A percentile compares a stretch with the other conserved stretches of the same genome.
Conservation (phyloP, 2,888 invertebrate species). For the Arge pagana region DNA sequence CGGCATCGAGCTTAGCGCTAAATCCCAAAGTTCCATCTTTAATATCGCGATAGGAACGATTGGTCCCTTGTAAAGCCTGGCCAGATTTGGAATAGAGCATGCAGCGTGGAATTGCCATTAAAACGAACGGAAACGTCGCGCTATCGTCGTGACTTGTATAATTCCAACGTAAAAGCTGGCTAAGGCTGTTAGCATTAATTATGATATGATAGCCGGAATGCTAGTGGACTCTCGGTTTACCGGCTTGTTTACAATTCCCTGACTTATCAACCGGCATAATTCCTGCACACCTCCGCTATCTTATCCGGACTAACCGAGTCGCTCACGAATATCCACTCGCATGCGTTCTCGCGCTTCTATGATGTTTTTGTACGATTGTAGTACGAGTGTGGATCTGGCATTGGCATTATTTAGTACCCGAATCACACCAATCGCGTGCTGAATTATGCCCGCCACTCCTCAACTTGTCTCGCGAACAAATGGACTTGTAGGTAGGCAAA, state of each 20-base stretch:
- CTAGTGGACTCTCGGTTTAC: constrained; percentile 29
- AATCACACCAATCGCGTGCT: no score
- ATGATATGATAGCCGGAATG: constrained; percentile 37
- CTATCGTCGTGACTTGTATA: constrained; percentile 40
- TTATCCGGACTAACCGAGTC: constrained; percentile 33
- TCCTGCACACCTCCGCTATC: constrained; percentile 40
- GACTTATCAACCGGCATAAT: constrained; percentile 37
- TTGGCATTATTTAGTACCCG: background rate
- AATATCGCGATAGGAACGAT: background rate
- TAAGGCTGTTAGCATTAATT: constrained; percentile 50
- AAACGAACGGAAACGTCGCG: constrained; percentile 30
- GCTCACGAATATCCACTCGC: no score
- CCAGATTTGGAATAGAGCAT: background rate
- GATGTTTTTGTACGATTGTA: no score
- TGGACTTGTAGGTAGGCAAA: no score
- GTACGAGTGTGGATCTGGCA: no score
- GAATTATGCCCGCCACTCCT: no score
- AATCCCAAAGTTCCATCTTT: no score
- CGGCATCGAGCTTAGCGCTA: no score
- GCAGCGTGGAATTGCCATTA: constrained; percentile 10
- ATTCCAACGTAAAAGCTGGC: constrained; percentile 41
- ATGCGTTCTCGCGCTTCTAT: no score
- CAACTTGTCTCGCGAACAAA: no score
- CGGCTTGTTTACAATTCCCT: constrained; percentile 45
- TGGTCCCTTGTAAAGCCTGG: background rate